phyloP scores from a whole-genome alignment of 2,797 vertebrate species.

The Alexandromys oeconomus region DNA sequence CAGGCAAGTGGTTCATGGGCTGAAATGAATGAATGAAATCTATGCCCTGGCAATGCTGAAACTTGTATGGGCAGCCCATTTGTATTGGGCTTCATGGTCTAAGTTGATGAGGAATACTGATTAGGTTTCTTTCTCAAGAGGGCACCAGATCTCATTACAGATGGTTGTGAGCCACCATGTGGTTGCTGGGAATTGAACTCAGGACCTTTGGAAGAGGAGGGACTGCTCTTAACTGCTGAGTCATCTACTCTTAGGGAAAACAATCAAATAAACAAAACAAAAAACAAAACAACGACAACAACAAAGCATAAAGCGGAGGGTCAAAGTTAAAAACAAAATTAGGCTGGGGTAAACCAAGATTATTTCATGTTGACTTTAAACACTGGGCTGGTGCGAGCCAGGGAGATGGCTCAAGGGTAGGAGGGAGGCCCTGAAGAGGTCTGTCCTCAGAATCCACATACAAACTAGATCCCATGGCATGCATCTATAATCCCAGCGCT shows the following conservation, averaged over 20 bases:
- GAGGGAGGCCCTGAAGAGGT: too few species aligned
- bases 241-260: background rate
- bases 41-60: too few species aligned
- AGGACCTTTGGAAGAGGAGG: too few species aligned
- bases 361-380: constrained; percentile 27
- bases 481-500: background rate
- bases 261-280: background rate
- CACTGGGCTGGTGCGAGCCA: background rate
- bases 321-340: constrained; percentile 52
- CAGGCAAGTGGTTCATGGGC: background rate
- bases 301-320: constrained; percentile 7
- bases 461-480: background rate
- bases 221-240: too few species aligned
- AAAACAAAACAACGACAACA: background rate
- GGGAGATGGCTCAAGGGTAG: background rate
- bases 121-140: too few species aligned
- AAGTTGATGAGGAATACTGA: too few species aligned
- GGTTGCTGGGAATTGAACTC: too few species aligned
- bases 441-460: background rate
- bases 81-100: too few species aligned
- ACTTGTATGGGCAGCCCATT: too few species aligned
- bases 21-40: too few species aligned
- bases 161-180: too few species aligned
- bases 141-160: too few species aligned
- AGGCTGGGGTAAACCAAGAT: background rate